Conservation (phyloP, 2,888 invertebrate genomes). For the Pseudococcus jackbeardsleyi region DNA sequence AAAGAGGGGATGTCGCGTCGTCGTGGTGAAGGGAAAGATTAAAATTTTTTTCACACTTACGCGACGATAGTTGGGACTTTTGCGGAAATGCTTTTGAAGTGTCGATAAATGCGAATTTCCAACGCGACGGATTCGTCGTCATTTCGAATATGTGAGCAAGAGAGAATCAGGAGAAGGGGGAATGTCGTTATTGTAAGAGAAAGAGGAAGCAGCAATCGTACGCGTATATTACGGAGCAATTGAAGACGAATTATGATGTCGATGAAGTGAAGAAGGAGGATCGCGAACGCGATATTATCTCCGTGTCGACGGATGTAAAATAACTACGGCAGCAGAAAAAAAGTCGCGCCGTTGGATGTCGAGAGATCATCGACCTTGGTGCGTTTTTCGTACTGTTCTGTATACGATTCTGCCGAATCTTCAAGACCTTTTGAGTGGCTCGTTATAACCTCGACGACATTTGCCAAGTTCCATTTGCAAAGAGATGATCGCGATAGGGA, state of each 20-base stretch:
- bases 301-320: background rate
- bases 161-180: background rate
- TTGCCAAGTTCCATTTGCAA: background rate
- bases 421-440: constrained; percentile 30
- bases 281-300: background rate
- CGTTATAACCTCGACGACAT: constrained; percentile 17
- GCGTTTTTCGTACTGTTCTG: background rate
- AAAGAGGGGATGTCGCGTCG: background rate
- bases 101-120: constrained; percentile 17
- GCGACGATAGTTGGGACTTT: background rate
- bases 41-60: background rate
- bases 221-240: constrained; percentile 20
- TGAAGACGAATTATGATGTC: background rate
- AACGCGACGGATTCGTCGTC: background rate
- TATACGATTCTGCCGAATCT: background rate
- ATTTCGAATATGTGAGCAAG: background rate
- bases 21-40: background rate
- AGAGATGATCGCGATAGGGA: constrained; percentile 2
- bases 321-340: background rate
- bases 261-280: background rate
- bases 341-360: background rate
- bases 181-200: constrained; percentile 3
- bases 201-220: background rate
- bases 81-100: constrained; percentile 4
- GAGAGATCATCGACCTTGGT: constrained; percentile 30